Conservation (phyloP, 2,888 invertebrate species). For the Trissolcus brochymenae region DNA sequence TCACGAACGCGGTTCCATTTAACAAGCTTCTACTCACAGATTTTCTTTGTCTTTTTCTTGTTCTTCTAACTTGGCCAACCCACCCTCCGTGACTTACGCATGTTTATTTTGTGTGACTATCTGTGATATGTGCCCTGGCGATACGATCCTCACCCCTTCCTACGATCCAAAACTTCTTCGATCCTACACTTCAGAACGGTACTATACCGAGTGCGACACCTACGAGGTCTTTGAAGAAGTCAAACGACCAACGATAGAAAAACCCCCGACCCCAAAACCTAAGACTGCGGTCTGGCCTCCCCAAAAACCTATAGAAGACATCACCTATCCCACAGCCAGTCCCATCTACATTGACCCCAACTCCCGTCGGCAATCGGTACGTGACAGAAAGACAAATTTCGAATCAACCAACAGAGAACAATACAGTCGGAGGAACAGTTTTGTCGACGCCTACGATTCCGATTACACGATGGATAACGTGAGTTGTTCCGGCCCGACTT, state of each 20-base stretch:
- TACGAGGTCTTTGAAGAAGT: conserved; percentile 63
- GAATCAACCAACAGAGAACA: conserved; percentile 60
- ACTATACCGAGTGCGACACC: conserved; percentile 60
- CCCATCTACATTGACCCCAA: conserved; percentile 74
- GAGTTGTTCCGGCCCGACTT: conserved; percentile 70
- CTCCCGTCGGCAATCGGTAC: conserved; percentile 65
- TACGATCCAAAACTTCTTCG: neutral
- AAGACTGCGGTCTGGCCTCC: conserved; percentile 72
- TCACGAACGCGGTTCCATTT: conserved; percentile 60
- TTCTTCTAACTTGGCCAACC: conserved; percentile 66
- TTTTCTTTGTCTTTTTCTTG: conserved; percentile 69
- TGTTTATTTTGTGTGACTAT: conserved; percentile 43
- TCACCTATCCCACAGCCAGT: conserved; percentile 73
- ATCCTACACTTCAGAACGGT: conserved; percentile 53
- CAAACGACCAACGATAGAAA: conserved; percentile 51
- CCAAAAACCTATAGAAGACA: conserved; percentile 70
- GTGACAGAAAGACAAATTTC: conserved; percentile 67
- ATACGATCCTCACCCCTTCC: conserved; percentile 13
- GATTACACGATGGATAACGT: conserved; percentile 69
- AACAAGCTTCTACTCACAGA: conserved; percentile 72
- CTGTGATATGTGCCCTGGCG: conserved; percentile 33
- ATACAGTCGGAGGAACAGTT: conserved; percentile 52
- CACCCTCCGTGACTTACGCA: conserved; percentile 37
- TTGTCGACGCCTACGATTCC: conserved; percentile 55
- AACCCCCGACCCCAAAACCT: conserved; percentile 64